These are phyloP conservation scores for Apis mellifera DNA, from an alignment of 1,140 invertebrate genomes.

Conservation along the genomic window DNA sequence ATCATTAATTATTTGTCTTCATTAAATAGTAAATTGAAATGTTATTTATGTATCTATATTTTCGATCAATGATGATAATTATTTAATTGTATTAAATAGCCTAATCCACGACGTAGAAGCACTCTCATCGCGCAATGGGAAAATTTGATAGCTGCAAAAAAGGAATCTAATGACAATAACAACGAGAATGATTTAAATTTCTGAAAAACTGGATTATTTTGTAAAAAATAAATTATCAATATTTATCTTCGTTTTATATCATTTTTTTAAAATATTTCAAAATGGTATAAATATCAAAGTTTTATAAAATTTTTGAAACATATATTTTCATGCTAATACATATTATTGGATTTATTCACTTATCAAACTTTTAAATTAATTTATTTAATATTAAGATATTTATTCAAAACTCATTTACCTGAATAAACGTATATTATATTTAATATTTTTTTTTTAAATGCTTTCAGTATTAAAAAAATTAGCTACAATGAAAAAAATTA, in stretches of 20 bases:
- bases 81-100: conserved; percentile 59
- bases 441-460: conserved; percentile 26
- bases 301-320: conserved; percentile 5
- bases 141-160: conserved; percentile 78
- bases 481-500: conserved; percentile 11
- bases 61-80: not conserved
- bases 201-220: conserved; percentile 38
- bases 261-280: not conserved
- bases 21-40: not conserved
- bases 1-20: not conserved
- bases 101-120: conserved; percentile 77
- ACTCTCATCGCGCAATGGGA: conserved; percentile 82
- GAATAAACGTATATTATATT: conserved; percentile 43
- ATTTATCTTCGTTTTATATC: conserved; percentile 14
- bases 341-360: conserved; percentile 26
- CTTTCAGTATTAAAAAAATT: conserved; percentile 55
- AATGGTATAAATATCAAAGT: conserved; percentile 15
- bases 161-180: conserved; percentile 72
- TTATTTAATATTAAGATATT: conserved; percentile 47
- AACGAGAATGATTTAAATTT: conserved; percentile 70
- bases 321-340: not conserved
- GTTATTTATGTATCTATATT: not conserved
- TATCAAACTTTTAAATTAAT: conserved; percentile 25
- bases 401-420: conserved; percentile 47
- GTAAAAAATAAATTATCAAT: conserved; percentile 1